Percentiles rank a stretch among this genome's conserved stretches.
phyloP scores from a whole-genome alignment of 2,113 vertebrate species.

The Ancistrus triradiatus region DNA sequence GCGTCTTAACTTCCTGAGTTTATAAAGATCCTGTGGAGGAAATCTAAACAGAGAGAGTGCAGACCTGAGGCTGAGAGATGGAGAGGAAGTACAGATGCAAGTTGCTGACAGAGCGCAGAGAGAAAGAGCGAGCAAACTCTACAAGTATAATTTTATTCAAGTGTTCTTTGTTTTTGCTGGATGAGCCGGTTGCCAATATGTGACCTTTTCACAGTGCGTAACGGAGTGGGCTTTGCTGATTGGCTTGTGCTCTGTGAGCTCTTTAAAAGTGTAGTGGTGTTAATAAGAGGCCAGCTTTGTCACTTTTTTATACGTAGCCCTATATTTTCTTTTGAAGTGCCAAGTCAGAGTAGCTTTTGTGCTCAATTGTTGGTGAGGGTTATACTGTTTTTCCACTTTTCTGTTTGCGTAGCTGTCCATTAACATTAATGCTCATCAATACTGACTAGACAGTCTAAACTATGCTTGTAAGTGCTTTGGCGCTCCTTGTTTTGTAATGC shows the following conservation, averaged over 20 bases:
- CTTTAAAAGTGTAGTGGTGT: constrained; percentile 31
- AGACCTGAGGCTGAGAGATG: not conserved
- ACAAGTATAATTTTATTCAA: not conserved
- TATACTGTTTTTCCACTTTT: constrained; percentile 19
- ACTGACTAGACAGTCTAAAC: too few relatives aligned
- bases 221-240: constrained; percentile 14
- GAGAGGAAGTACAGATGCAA: not conserved
- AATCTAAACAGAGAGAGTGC: constrained; percentile 42
- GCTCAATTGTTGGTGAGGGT: constrained; percentile 32
- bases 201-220: constrained; percentile 11
- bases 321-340: constrained; percentile 37
- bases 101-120: too few relatives aligned
- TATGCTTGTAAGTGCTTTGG: too few relatives aligned
- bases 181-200: not conserved
- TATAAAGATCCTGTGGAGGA: too few relatives aligned
- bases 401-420: constrained; percentile 39
- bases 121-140: too few relatives aligned
- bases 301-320: constrained; percentile 32
- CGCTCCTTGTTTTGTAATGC: constrained; percentile 31
- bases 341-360: constrained; percentile 28
- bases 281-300: constrained; percentile 34
- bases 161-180: constrained; percentile 20
- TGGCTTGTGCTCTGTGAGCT: constrained; percentile 2
- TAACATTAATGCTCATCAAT: too few relatives aligned
- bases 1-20: too few relatives aligned